Evolutionary conservation across 2,113 vertebrate genomes (phyloP), one percentile per base, ranked within the genome.

Genomic region (Dasyornis broadbenti): DNA sequence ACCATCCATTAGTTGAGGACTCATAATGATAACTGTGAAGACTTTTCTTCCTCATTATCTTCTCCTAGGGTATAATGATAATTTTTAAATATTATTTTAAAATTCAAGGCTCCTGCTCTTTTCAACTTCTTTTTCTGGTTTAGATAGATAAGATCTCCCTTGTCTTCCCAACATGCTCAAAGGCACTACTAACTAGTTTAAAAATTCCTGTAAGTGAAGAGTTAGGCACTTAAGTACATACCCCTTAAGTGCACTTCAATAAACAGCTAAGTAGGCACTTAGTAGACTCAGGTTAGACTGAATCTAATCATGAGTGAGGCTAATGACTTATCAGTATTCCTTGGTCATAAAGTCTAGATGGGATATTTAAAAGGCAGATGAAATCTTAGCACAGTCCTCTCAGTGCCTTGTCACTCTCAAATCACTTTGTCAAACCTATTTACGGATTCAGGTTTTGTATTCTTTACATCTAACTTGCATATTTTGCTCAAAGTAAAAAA

Each of bases 191-290:
- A 80, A 70, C n/a, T 82, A 73, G 68, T 53, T 30, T 63, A 0
- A 4, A 71, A 83, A 81, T 40, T 71, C 57, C 31, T 37, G 0
- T 39, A 70, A 80, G 16, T 68, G 71, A 92, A 86, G 68, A 92
- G 27, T 86, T 83, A 93, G 88, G 88, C 93, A 90, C 88, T 92
- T 70, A 94, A 77, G 71, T 50, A 84, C 52, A 63, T 50, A 87
- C 2, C 13, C 47, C 60, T 89, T 73, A 89, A 91, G 86, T 4
- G 87, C 72, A 65, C 80, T 82, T 37, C n/a, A 73, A 69, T 76
- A 91, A 86, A 95, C 75, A 24, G 4, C 68, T 93, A 88, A 72
- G 49, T 44, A 96, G 95, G 90, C 95, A 96, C 94, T 96, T 94
- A 44, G 79, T 15, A 82, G 90, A 94, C 57, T 91, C 94, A 95